Base-by-base conservation (phyloP, 1,140 invertebrate genomes). In the Halyomorpha halys region DNA sequence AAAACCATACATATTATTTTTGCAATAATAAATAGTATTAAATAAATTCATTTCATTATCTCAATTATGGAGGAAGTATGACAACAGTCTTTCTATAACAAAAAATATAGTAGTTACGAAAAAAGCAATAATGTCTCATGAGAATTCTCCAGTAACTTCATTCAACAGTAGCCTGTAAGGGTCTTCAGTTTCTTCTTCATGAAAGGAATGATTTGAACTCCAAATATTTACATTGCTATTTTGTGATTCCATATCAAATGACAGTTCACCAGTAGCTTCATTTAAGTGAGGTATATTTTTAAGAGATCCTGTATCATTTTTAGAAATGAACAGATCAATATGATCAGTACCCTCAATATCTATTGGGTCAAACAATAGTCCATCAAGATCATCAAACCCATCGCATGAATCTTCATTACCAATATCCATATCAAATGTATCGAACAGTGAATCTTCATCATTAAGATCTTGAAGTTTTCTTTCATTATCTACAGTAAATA, bases 371-470 rank as follows among this genome's bases (percentile, higher is more conserved):
- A 65, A 65, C 27, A 65, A 47, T 2, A 62, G 6, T 23, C 60
- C 64, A 53, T 65, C 64, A 53, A 65, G 59, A 54, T 65, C 64
- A 49, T 65, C 64, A 61, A 65, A 65, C 21, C 64, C 64, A 62
- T 65, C 64, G 39, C 59, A 62, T 14, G 64, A 65, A 47, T 65
- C 64, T 34, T 65, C 64, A 54, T 65, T 65, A n/a, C 59, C 18
- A 39, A 39, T 19, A 34, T 65, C 64, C 59, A 65, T 65, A 18
- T 65, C 64, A 39, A 65, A 65, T 18, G 59, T 25, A 61, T 65
- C 64, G 44, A 53, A 61, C 1, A 60, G 15, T 19, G 15, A 4
- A 30, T 61, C 60, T 47, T 65, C 56, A 13, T 65, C 59, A 21
- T 30, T 25, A 16, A 19, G 15, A 21, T 45, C 25, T 23, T 60